These are phyloP conservation scores for Drosophila repleta DNA, from an alignment of 1,140 invertebrate genomes.

Conservation along the genomic window DNA sequence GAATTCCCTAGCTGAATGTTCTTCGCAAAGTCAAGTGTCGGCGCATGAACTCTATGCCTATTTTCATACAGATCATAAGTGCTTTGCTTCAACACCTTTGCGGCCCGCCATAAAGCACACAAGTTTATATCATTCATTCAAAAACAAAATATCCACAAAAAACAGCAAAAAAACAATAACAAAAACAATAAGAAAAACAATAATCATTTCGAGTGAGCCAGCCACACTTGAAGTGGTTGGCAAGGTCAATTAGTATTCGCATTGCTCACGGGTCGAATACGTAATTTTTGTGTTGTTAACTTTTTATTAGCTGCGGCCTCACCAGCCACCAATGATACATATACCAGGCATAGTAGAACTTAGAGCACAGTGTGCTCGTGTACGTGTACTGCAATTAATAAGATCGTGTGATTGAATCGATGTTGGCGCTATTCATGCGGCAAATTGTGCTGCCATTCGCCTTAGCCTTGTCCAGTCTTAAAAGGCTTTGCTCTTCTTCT, in stretches of 20 bases:
- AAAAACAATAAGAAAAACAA: conserved; percentile 19
- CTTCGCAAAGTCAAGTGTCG: conserved; percentile 13
- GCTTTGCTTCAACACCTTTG: conserved; percentile 37
- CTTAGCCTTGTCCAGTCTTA: conserved; percentile 6
- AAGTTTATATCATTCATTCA: conserved; percentile 15
- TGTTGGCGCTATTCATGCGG: conserved; percentile 9
- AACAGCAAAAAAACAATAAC: conserved; percentile 30
- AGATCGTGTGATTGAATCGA: conserved; percentile 44
- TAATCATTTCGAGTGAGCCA: conserved; percentile 26
- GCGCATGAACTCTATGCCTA: conserved; percentile 1
- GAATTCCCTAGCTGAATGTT: conserved; percentile 3
- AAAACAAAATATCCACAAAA: conserved; percentile 16
- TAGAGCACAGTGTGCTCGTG: conserved; percentile 1
- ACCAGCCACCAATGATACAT: conserved; percentile 1
- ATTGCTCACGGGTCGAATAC: conserved; percentile 52
- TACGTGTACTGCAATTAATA: conserved; percentile 36
- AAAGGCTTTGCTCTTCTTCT: neutral
- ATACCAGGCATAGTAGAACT: conserved; percentile 18
- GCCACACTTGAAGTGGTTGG: conserved; percentile 35
- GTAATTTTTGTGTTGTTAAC: conserved; percentile 41
- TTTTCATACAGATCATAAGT: conserved; percentile 7
- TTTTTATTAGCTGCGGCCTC: conserved; percentile 44
- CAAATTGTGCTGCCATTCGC: conserved; percentile 18
- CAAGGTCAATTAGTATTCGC: conserved; percentile 54
- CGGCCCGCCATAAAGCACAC: conserved; percentile 21